These are phyloP conservation scores for Lepidocolaptes lacrymiger DNA, from an alignment of 2,797 vertebrate species.

Conservation along the genomic window DNA sequence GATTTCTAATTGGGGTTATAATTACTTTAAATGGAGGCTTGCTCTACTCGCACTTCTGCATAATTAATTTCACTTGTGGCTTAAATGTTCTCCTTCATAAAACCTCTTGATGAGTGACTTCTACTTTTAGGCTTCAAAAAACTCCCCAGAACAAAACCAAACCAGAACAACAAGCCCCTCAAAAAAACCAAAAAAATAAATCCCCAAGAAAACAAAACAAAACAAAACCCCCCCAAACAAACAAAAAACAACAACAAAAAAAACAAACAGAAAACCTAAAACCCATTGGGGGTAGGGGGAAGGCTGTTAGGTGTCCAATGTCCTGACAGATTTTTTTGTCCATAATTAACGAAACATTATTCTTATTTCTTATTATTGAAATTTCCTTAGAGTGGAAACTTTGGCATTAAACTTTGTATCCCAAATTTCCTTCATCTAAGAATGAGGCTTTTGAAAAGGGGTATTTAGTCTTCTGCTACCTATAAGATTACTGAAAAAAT, in stretches of 20 bases:
- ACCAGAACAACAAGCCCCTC: no score
- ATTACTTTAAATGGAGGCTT: not conserved
- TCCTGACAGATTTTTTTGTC: not conserved
- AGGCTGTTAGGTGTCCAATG: accelerated
- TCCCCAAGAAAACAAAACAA: not conserved
- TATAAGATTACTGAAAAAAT: not conserved
- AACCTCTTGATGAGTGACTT: not conserved
- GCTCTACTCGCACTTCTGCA: not conserved
- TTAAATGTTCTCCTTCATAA: not conserved
- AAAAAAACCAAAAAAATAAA: no score
- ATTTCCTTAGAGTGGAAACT: not conserved
- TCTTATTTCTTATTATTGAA: not conserved
- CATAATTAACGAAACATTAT: not conserved
- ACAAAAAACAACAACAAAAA: not conserved
- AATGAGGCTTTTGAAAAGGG: not conserved
- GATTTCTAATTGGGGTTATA: not conserved
- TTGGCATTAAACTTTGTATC: not conserved
- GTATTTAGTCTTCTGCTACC: not conserved
- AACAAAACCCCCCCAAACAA: not conserved
- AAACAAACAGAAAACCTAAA: not conserved
- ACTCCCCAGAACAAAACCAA: not conserved
- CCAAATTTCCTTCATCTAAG: not conserved
- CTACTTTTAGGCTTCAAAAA: not conserved
- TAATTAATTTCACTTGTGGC: slow-evolving; percentile 17
- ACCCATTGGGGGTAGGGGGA: no score